Percentiles rank a stretch among this genome's conserved stretches.
Evolutionary conservation across 2,888 invertebrate species (phyloP).

Genomic region (Eupithecia abbreviata): DNA sequence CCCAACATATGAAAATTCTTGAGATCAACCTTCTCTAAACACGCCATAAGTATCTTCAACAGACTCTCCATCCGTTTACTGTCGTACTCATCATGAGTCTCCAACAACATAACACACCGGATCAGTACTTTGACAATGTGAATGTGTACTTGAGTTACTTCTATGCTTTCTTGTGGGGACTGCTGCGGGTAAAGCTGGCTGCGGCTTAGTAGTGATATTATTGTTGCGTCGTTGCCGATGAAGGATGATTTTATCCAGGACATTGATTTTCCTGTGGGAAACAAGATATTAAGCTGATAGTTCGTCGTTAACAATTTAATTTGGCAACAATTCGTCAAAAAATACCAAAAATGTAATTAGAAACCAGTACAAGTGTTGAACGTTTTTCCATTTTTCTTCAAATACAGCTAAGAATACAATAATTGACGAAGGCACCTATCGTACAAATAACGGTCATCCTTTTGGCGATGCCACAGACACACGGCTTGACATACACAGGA

Average conservation of each 20-base stretch:
- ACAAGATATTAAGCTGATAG: slow-evolving; percentile 15
- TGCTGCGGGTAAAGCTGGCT: slow-evolving; percentile 71
- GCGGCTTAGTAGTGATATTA: slow-evolving; percentile 67
- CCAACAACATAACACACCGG: slow-evolving; percentile 61
- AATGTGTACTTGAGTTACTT: slow-evolving; percentile 71
- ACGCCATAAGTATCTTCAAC: slow-evolving; percentile 70
- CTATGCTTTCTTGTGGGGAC: slow-evolving; percentile 66
- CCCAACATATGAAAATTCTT: slow-evolving; percentile 79
- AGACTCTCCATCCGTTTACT: slow-evolving; percentile 66
- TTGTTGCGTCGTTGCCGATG: slow-evolving; percentile 65
- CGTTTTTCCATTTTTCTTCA: not conserved
- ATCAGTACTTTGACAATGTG: slow-evolving; percentile 70
- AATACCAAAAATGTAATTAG: not conserved
- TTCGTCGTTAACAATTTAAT: not conserved
- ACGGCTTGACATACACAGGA: not conserved
- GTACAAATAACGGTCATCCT: not conserved
- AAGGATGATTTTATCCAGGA: slow-evolving; percentile 69
- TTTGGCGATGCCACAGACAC: not conserved
- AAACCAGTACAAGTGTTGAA: not conserved
- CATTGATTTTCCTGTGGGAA: slow-evolving; percentile 58
- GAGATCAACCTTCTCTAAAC: slow-evolving; percentile 71
- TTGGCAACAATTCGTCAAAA: not conserved
- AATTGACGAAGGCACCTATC: not conserved
- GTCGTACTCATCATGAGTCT: slow-evolving; percentile 59
- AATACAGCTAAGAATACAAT: not conserved